Conservation (phyloP, 2,888 invertebrate species). For the Pristionchus exspectatus region DNA sequence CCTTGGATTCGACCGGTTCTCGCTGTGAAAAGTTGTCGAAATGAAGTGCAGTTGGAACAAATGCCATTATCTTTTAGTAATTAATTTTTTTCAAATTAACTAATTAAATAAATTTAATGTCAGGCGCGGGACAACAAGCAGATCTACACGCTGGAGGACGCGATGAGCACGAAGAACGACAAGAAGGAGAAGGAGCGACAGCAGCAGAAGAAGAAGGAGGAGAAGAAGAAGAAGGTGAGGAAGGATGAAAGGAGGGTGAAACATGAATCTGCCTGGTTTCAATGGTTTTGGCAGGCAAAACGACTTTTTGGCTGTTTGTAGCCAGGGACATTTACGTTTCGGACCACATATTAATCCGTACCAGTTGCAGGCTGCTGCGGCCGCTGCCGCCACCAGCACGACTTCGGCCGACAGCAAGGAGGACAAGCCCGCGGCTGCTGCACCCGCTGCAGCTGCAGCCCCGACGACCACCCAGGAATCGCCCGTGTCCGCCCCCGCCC, state of each 20-base stretch:
- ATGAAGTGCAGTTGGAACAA: neutral
- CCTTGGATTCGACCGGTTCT: neutral
- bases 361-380: neutral
- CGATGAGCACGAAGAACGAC: constrained; percentile 2
- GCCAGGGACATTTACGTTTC: neutral
- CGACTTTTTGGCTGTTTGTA: neutral
- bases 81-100: neutral
- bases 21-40: neutral
- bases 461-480: neutral
- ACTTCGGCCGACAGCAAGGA: constrained; percentile 34
- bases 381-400: neutral
- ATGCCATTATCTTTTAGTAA: neutral
- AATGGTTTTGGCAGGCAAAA: too few species aligned
- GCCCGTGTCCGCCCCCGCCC: constrained; percentile 10
- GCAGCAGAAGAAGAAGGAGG: constrained; percentile 22
- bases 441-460: neutral
- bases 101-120: neutral
- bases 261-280: too few species aligned
- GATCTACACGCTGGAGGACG: constrained; percentile 8
- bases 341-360: neutral
- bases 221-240: constrained; percentile 29
- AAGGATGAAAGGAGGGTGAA: too few species aligned
- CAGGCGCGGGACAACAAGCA: constrained; percentile 46
- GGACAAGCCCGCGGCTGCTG: constrained; percentile 44
- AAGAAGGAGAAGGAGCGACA: constrained; percentile 32